These are phyloP conservation scores for Bucorvus abyssinicus DNA, from an alignment of 2,797 vertebrate species.

Conservation along the genomic window DNA sequence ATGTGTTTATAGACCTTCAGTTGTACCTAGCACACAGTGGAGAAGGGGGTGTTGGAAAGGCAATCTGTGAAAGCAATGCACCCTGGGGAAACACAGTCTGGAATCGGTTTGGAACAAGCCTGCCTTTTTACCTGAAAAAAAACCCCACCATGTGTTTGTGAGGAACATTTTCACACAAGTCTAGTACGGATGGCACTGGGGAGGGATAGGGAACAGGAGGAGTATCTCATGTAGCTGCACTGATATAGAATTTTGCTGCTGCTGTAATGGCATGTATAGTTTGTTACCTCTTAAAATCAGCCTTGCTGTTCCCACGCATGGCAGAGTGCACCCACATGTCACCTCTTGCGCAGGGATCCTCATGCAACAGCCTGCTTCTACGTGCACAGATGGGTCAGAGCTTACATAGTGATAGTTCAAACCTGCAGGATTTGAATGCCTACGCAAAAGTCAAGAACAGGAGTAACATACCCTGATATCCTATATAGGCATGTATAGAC, in stretches of 20 bases:
- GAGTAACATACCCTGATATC: not conserved
- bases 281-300: not conserved
- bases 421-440: not conserved
- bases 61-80: not conserved
- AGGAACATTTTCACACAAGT: not conserved
- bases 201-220: not conserved
- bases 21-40: not conserved
- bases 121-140: not conserved
- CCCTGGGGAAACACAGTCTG: not conserved
- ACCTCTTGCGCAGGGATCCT: not conserved
- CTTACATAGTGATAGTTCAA: fast-evolving
- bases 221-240: fast-evolving
- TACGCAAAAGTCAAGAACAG: not conserved
- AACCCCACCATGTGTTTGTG: not conserved
- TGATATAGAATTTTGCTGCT: not conserved
- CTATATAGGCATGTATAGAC: fast-evolving
- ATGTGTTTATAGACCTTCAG: not conserved
- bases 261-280: fast-evolving
- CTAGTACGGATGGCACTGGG: not conserved
- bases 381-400: fast-evolving
- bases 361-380: not conserved
- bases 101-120: not conserved
- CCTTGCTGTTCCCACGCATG: fast-evolving
- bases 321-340: not conserved
- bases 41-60: not conserved